Evolutionary conservation across 2,888 invertebrate genomes (phyloP).

Genomic region (Cerastis leucographa): DNA sequence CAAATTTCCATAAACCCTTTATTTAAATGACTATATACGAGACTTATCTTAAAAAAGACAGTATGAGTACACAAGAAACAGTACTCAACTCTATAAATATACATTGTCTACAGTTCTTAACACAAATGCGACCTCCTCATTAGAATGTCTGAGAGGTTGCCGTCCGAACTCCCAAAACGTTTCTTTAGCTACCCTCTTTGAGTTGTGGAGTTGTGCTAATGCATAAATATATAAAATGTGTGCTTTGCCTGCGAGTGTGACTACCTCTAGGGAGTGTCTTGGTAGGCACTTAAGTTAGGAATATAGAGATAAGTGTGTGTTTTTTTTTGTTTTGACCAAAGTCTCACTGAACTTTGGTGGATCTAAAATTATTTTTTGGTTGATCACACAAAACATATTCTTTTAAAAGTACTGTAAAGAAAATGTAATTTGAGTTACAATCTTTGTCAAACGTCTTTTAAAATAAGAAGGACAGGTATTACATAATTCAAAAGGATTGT

Average conservation of each 20-base stretch:
- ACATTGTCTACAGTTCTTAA: conserved; percentile 71
- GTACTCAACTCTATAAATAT: conserved; percentile 46
- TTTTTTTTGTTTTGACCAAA: neutral
- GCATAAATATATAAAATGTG: conserved; percentile 76
- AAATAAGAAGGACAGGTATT: neutral
- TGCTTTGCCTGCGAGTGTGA: conserved; percentile 55
- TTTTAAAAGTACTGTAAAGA: neutral
- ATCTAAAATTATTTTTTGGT: neutral
- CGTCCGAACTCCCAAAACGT: conserved; percentile 79
- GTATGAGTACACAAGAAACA: conserved; percentile 29
- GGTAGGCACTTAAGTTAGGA: conserved; percentile 1
- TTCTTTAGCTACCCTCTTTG: conserved; percentile 78
- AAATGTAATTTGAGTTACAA: neutral
- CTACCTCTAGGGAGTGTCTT: conserved; percentile 47
- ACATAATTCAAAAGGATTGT: neutral
- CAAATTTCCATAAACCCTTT: too few relatives aligned
- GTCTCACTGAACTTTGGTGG: neutral
- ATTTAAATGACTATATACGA: conserved; percentile 17
- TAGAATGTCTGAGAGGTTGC: conserved; percentile 84
- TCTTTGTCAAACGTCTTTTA: neutral
- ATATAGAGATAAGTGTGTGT: neutral
- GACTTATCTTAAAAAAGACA: conserved; percentile 12
- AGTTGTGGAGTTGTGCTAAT: conserved; percentile 76
- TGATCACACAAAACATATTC: neutral
- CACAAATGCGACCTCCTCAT: conserved; percentile 79